These are phyloP conservation scores for Eilema caniola DNA, from an alignment of 2,888 invertebrate genomes.

Conservation along the genomic window DNA sequence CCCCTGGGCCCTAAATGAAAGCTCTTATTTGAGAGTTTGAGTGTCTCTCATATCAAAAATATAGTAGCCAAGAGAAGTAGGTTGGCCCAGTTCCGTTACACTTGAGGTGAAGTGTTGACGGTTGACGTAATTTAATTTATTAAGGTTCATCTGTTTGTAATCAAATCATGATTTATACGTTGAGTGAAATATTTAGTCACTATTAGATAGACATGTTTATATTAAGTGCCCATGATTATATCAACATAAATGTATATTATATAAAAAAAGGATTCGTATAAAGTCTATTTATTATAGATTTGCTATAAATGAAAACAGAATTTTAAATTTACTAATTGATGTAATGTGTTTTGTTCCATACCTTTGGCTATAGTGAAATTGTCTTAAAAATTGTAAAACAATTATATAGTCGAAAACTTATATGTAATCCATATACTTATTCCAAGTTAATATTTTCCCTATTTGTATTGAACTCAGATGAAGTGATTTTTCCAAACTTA, in stretches of 20 bases:
- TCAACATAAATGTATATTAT: too few relatives aligned
- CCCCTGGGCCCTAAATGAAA: background rate
- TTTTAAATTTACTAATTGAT: too few relatives aligned
- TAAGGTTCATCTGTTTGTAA: background rate
- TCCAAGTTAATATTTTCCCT: background rate
- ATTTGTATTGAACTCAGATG: background rate
- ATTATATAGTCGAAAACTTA: background rate
- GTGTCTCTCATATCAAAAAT: constrained; percentile 25
- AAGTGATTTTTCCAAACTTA: too few relatives aligned
- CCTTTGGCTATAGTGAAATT: background rate
- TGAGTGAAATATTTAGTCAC: background rate
- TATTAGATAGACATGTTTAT: background rate
- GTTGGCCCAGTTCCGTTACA: constrained; percentile 48
- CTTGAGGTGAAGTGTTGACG: constrained; percentile 36
- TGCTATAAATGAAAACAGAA: background rate
- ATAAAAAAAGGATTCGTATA: too few relatives aligned
- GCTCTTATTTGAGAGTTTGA: constrained; percentile 11
- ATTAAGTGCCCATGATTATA: background rate
- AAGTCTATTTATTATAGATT: background rate
- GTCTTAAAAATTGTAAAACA: background rate
- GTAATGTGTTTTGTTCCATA: background rate
- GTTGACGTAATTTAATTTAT: constrained; percentile 27
- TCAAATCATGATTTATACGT: constrained; percentile 8
- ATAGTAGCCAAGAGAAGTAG: constrained; percentile 28
- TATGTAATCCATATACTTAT: background rate